phyloP scores from a whole-genome alignment of 1,140 invertebrate genomes.

The Halesus radiatus region DNA sequence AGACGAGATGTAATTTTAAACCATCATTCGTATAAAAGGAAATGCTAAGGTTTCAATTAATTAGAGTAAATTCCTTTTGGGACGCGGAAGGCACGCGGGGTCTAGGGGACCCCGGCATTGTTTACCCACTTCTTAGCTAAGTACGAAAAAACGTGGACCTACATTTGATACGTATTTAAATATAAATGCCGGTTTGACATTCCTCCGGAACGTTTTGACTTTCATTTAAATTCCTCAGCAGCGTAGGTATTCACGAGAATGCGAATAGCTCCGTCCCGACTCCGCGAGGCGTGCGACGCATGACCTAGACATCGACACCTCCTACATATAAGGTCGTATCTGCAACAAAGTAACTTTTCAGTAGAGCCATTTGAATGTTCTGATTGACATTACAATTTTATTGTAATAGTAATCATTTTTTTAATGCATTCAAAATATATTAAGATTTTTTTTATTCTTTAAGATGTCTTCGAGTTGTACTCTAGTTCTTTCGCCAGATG shows the following conservation, averaged over 20 bases:
- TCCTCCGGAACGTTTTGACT: constrained; percentile 13
- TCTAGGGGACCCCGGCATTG: not conserved
- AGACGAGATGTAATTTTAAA: constrained; percentile 44
- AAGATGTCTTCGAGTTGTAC: too few relatives aligned
- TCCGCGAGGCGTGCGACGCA: too few relatives aligned
- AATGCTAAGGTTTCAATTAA: constrained; percentile 57
- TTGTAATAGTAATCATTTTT: too few relatives aligned
- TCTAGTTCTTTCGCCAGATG: too few relatives aligned
- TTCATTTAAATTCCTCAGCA: constrained; percentile 32
- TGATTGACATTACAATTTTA: too few relatives aligned
- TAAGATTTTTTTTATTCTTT: too few relatives aligned
- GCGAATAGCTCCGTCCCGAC: too few relatives aligned
- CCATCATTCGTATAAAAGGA: constrained; percentile 50
- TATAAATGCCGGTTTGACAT: constrained; percentile 22
- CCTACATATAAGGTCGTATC: too few relatives aligned
- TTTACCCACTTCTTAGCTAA: constrained; percentile 21
- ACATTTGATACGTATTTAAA: constrained; percentile 33
- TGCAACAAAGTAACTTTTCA: too few relatives aligned
- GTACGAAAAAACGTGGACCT: constrained; percentile 21
- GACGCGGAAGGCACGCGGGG: not conserved
- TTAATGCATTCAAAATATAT: too few relatives aligned
- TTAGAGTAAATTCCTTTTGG: constrained; percentile 46
- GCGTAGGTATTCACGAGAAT: not conserved
- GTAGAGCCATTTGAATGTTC: too few relatives aligned
- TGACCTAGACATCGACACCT: too few relatives aligned